A percentile compares a stretch with the other conserved stretches of the same genome.
Evolutionary conservation across 2,113 vertebrate genomes (phyloP).

Genomic region (Octodon degus): DNA sequence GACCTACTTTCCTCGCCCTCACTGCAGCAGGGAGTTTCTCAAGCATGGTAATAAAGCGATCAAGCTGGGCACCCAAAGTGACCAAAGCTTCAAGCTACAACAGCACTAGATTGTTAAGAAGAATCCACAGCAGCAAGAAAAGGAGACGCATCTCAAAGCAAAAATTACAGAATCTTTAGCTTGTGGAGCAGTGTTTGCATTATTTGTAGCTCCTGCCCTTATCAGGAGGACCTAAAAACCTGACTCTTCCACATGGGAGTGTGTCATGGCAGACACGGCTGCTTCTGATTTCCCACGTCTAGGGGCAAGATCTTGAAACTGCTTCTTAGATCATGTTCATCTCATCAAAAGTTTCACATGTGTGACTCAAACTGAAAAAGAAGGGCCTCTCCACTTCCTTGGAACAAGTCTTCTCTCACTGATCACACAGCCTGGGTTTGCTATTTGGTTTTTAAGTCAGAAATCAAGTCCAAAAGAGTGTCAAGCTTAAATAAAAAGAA

Average conservation of each 20-base stretch:
- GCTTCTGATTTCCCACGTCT: slow-evolving; percentile 12
- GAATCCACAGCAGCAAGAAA: slow-evolving; percentile 2
- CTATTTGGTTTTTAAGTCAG: slow-evolving; percentile 6
- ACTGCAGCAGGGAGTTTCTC: neutral
- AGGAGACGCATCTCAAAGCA: slow-evolving; percentile 8
- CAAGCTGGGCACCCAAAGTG: neutral
- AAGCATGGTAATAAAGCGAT: neutral
- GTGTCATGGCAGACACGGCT: neutral
- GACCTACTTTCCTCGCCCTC: neutral
- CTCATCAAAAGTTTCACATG: slow-evolving; percentile 63
- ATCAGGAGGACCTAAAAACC: slow-evolving; percentile 8
- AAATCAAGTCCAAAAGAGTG: slow-evolving; percentile 57
- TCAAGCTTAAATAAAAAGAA: slow-evolving; percentile 31
- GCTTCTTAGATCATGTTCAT: slow-evolving; percentile 65
- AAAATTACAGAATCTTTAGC: neutral
- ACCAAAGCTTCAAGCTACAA: neutral
- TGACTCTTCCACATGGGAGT: neutral
- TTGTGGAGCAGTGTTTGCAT: slow-evolving; percentile 24
- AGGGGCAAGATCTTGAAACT: slow-evolving; percentile 56
- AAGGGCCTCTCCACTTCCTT: neutral
- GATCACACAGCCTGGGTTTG: neutral
- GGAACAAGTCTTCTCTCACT: slow-evolving; percentile 31
- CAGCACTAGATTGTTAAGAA: neutral
- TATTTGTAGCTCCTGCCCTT: neutral
- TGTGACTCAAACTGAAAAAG: slow-evolving; percentile 48